These are phyloP conservation scores for Macrophya annulata DNA, from an alignment of 2,888 invertebrate genomes.

Conservation along the genomic window DNA sequence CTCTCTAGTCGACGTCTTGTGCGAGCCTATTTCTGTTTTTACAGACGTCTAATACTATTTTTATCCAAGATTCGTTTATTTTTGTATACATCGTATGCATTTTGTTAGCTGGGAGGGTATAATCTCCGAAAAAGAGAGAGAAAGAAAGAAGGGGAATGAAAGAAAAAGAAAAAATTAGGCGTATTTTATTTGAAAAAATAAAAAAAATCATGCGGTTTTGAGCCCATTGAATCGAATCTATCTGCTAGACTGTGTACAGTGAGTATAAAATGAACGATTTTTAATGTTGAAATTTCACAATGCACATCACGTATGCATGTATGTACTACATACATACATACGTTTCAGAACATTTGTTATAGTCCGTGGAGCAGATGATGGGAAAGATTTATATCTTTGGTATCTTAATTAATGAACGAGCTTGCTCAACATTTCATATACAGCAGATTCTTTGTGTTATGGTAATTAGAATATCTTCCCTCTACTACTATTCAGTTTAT, in stretches of 20 bases:
- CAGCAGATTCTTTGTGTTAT: slow-evolving; percentile 21
- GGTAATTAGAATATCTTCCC: slow-evolving; percentile 33
- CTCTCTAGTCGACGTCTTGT: slow-evolving; percentile 43
- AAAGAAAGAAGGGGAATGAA: not conserved
- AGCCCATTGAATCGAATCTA: not conserved
- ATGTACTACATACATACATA: too few relatives aligned
- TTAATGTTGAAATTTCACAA: not conserved
- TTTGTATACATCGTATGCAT: slow-evolving; percentile 36
- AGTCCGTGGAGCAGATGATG: not conserved
- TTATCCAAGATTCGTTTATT: slow-evolving; percentile 62
- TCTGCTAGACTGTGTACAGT: not conserved
- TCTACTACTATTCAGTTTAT: not conserved
- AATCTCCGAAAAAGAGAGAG: not conserved
- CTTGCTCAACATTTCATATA: slow-evolving; percentile 11
- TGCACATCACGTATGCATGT: not conserved
- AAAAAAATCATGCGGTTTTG: not conserved
- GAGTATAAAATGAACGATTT: not conserved
- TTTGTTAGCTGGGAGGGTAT: slow-evolving; percentile 39
- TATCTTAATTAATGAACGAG: slow-evolving; percentile 36
- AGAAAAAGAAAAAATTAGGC: not conserved
- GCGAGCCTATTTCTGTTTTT: slow-evolving; percentile 69
- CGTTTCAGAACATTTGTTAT: not conserved
- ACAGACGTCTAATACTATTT: slow-evolving; percentile 71
- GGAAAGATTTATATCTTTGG: slow-evolving; percentile 34
- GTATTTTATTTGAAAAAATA: not conserved